Percentiles rank a stretch among this genome's conserved stretches.
Evolutionary conservation across 2,888 invertebrate species (phyloP).

Genomic region (Lymantria monacha): DNA sequence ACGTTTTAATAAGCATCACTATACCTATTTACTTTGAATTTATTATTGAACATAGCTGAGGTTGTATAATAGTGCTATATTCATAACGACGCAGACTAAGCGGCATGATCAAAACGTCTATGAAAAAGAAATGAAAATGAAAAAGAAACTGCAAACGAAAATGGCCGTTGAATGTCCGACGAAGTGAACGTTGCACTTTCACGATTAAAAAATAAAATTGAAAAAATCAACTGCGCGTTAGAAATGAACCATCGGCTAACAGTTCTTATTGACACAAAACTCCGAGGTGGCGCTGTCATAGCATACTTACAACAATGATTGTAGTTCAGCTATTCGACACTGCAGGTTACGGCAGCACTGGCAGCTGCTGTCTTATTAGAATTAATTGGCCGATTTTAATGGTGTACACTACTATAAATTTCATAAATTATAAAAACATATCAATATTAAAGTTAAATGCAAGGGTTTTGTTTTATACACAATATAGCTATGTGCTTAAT

Average conservation of each 20-base stretch:
- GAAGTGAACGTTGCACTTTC: conserved; percentile 80
- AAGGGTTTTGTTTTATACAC: too few species aligned
- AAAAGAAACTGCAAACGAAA: conserved; percentile 70
- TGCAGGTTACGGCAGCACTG: conserved; percentile 55
- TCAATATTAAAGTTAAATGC: too few species aligned
- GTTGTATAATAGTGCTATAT: too few species aligned
- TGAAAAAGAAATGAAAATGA: conserved; percentile 70
- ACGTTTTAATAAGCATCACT: too few species aligned
- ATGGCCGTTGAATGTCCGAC: conserved; percentile 70
- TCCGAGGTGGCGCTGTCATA: conserved; percentile 51
- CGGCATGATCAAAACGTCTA: conserved; percentile 71
- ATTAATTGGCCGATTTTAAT: too few species aligned
- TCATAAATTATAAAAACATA: too few species aligned
- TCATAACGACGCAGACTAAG: not conserved
- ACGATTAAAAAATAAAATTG: conserved; percentile 71
- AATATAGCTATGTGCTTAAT: too few species aligned
- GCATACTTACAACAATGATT: conserved; percentile 23
- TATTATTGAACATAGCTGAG: too few species aligned
- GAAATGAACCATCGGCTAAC: conserved; percentile 68
- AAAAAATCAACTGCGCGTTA: conserved; percentile 62
- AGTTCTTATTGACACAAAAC: conserved; percentile 55
- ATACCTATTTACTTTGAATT: too few species aligned
- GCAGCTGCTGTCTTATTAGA: too few species aligned
- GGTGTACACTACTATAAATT: too few species aligned
- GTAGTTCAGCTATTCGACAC: conserved; percentile 76